Percentiles rank a stretch among this genome's conserved stretches.
phyloP scores from a whole-genome alignment of 2,888 invertebrate species.

The Neuroscelio doddi region DNA sequence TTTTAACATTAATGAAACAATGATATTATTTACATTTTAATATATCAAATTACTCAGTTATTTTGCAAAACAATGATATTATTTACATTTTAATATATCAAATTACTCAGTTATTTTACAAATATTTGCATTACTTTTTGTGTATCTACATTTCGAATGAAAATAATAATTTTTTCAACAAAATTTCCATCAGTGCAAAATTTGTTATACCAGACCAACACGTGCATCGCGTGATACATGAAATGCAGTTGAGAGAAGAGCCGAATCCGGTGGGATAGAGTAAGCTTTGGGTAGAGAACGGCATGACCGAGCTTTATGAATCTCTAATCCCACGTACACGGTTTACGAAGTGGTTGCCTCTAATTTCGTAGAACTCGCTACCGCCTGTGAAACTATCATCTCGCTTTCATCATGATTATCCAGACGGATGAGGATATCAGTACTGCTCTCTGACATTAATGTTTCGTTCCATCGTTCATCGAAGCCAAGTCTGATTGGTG shows the following conservation, averaged over 20 bases:
- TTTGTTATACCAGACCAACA: too few species aligned
- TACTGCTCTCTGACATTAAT: conserved; percentile 29
- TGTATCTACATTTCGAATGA: too few species aligned
- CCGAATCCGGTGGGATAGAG: conserved; percentile 28
- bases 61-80: too few species aligned
- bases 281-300: conserved; percentile 31
- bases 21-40: too few species aligned
- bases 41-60: too few species aligned
- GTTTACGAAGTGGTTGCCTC: conserved; percentile 48
- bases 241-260: conserved; percentile 27
- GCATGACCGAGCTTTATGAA: conserved; percentile 52
- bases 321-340: conserved; percentile 55
- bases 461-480: conserved; percentile 45
- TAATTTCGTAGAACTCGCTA: conserved; percentile 44
- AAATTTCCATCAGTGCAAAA: too few species aligned
- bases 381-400: conserved; percentile 45
- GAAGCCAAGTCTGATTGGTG: conserved; percentile 54
- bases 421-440: conserved; percentile 30
- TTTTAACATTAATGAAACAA: too few species aligned
- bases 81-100: too few species aligned
- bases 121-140: too few species aligned
- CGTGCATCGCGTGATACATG: too few species aligned
- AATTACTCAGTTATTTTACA: too few species aligned
- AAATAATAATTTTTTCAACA: too few species aligned
- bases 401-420: not conserved